Conservation (phyloP, 2,797 vertebrate genomes). For the Cirrhinus mrigala region DNA sequence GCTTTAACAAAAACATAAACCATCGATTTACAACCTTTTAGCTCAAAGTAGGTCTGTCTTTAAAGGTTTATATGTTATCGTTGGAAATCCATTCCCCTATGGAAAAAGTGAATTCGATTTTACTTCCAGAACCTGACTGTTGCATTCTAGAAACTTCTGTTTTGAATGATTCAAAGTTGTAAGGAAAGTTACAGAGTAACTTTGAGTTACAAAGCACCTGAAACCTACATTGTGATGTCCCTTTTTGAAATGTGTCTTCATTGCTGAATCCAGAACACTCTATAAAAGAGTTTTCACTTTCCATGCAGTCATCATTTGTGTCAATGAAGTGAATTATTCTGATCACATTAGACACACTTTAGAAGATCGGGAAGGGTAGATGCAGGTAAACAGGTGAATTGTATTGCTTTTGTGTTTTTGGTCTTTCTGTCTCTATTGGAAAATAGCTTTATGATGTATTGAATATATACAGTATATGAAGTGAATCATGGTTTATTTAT, state of each 20-base stretch:
- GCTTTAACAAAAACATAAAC: background rate
- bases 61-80: background rate
- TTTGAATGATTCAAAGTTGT: background rate
- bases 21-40: background rate
- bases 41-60: background rate
- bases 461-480: background rate
- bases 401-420: constrained; percentile 15
- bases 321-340: background rate
- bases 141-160: background rate
- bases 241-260: background rate
- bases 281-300: background rate
- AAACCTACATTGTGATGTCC: background rate
- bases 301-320: background rate
- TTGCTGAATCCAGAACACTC: constrained; percentile 3
- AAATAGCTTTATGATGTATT: constrained; percentile 9
- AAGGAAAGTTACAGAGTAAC: background rate
- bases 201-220: background rate
- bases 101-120: constrained; percentile 3
- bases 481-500: background rate
- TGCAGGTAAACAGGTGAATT: background rate
- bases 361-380: background rate
- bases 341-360: background rate
- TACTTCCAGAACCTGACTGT: background rate
- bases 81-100: background rate
- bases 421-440: background rate